Base-by-base conservation (phyloP, 23 tunicate genomes). In the Phallusia fumigata region DNA sequence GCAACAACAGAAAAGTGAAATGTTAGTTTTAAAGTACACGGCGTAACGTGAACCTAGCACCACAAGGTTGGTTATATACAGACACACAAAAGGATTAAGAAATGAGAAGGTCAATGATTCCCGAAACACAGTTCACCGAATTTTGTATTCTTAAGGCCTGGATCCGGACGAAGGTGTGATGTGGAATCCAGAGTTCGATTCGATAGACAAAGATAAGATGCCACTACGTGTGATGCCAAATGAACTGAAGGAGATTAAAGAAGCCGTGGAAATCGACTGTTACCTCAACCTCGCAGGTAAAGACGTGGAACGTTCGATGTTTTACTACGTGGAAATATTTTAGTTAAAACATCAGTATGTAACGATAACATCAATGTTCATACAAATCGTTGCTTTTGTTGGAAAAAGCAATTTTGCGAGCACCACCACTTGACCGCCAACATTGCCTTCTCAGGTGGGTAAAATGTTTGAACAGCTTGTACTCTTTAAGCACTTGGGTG, bases 111-210 rank as follows among this genome's bases (percentile, higher is more conserved):
- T 5, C 8, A 10, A 40, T 5, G 10, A 10, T 40, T 40, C 10
- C 10, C 10, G 47, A 40, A n/a, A 40, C 47, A 40, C 47, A 5
- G 8, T 40, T 40, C 10, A 40, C 10, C 10, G 47, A 5, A 40
- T 40, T 3, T 40, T 36, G 28, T 28, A 21, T 0, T 58, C n/a
- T 34, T 22, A 22, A 92, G 97, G 97, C 31, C 40, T 92, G 24
- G 97, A 92, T 84, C 97, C 97, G 21, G 97, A 92, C 58, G 97
- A 92, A 84, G 97, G 92, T 69, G 91, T 92, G 33, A 65, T 82
- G 35, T 90, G 95, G 95, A 90, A 83, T 65, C 80, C 86, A 0
- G 95, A 90, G 64, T 90, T 90, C 72, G 86, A 90, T 52, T 35
- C 82, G 18, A 84, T 92, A 81, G 89, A 87, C 65, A 85, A 87